Evolutionary conservation across 2,888 invertebrate species (phyloP), one percentile per base, ranked within the genome.

Genomic region (Pinctada fucata): DNA sequence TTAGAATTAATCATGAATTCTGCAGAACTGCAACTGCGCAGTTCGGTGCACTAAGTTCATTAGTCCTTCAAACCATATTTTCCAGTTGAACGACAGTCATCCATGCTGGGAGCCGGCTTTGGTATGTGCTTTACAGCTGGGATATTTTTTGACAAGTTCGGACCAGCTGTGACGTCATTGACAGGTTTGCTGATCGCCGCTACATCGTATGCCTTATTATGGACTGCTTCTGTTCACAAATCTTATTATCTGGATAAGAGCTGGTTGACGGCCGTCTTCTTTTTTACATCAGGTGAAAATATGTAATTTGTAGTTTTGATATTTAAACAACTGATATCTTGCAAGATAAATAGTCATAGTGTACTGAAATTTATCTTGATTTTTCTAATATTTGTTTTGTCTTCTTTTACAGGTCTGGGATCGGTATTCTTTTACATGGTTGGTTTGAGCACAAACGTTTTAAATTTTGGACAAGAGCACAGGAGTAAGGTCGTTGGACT

Each of bases 351-450:
- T 31, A 31, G 31, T 31, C 31, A 31, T 1, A 31, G 31, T 31
- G 1, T 31, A 31, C 31, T 31, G 31, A 31, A 31, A 31, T 31
- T 31, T 31, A 31, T 31, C 31, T 31, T 31, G 31, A 31, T 31
- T 31, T 31, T 31, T 31, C 31, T 31, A 67, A 10, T 52, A 10
- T 64, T 63, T 45, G 3, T 72, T 51, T 67, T 2, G 3, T 0
- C n/a, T 72, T 5, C 65, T 48, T 67, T 79, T 76, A 52, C 73
- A 87, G 87, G 86, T n/a, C 76, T 85, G 16, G 87, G 87, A 5
- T 87, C 86, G 0, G 80, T 84, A 3, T 87, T 86, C 66, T 85
- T 84, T 3, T 86, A 86, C 71, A 86, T 86, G 87, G 83, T 83
- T 16, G 86, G 86, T 6, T 75, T 87, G 6, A 86, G 85, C 72